These are phyloP conservation scores for Masticophis lateralis DNA, from an alignment of 2,797 vertebrate genomes.

Conservation along the genomic window DNA sequence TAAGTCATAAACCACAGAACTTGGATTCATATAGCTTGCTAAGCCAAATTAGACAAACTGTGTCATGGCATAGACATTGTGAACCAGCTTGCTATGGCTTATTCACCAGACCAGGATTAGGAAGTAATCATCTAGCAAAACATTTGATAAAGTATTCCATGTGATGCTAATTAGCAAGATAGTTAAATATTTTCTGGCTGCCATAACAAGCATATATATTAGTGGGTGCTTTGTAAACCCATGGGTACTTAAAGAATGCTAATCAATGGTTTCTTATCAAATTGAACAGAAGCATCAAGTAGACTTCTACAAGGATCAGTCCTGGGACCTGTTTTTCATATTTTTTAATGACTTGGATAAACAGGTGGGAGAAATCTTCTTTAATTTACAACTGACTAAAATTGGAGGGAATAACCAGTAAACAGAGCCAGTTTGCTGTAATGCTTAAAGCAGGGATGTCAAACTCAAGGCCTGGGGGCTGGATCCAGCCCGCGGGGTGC, in stretches of 20 bases:
- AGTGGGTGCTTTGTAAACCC: background rate
- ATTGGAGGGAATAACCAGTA: background rate
- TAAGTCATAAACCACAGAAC: background rate
- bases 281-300: background rate
- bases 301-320: background rate
- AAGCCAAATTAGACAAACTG: background rate
- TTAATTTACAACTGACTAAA: background rate
- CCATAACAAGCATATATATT: background rate
- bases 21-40: background rate
- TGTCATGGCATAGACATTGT: background rate
- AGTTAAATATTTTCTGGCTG: background rate
- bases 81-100: background rate
- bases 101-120: background rate
- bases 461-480: no score
- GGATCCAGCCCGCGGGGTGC: no score
- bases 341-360: background rate
- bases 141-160: background rate
- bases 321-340: background rate
- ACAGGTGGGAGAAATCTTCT: background rate
- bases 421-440: background rate
- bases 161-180: background rate
- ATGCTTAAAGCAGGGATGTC: background rate
- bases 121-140: background rate
- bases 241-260: background rate
- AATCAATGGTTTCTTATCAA: background rate